A percentile compares a stretch with the other conserved stretches of the same genome.
These are phyloP conservation scores for Druon quercuslanigerum DNA, from an alignment of 1,140 invertebrate genomes.

Conservation along the genomic window DNA sequence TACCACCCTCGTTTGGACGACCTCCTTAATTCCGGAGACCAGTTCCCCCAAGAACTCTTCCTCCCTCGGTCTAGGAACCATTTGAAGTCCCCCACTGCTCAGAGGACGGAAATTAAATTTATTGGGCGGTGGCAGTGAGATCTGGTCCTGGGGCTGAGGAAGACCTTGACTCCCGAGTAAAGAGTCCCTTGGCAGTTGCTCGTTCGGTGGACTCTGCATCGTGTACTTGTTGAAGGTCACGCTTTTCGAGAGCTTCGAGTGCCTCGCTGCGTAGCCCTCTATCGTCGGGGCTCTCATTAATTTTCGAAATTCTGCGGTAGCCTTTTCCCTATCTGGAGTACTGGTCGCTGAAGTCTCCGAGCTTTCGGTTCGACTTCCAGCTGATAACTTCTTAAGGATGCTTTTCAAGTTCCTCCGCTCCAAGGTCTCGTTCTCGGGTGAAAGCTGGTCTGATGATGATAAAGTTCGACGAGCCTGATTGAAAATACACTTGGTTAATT, in stretches of 20 bases:
- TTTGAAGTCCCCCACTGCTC: slow-evolving; percentile 64
- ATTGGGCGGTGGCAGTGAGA: slow-evolving; percentile 69
- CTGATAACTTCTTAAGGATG: slow-evolving; percentile 88
- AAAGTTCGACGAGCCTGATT: slow-evolving; percentile 34
- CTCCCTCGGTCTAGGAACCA: slow-evolving; percentile 70
- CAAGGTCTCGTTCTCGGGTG: slow-evolving; percentile 88
- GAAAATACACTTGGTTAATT: too few relatives aligned
- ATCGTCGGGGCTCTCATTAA: slow-evolving; percentile 87
- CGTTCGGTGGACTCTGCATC: slow-evolving; percentile 84
- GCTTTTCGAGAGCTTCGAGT: slow-evolving; percentile 91
- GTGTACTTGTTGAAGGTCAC: slow-evolving; percentile 91
- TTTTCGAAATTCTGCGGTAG: slow-evolving; percentile 78
- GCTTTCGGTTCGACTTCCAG: slow-evolving; percentile 75
- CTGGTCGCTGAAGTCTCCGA: slow-evolving; percentile 66
- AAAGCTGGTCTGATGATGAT: slow-evolving; percentile 63
- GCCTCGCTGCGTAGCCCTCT: slow-evolving; percentile 89
- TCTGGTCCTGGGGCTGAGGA: slow-evolving; percentile 58
- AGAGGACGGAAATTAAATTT: slow-evolving; percentile 72
- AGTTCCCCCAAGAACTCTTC: slow-evolving; percentile 87
- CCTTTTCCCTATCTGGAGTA: slow-evolving; percentile 68
- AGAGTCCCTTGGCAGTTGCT: slow-evolving; percentile 57
- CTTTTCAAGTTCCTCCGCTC: slow-evolving; percentile 89
- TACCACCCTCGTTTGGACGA: slow-evolving; percentile 81
- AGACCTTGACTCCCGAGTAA: slow-evolving; percentile 53
- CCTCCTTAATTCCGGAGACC: slow-evolving; percentile 83